Conservation (phyloP, 1,140 invertebrate species). For the Bombus confusus region DNA sequence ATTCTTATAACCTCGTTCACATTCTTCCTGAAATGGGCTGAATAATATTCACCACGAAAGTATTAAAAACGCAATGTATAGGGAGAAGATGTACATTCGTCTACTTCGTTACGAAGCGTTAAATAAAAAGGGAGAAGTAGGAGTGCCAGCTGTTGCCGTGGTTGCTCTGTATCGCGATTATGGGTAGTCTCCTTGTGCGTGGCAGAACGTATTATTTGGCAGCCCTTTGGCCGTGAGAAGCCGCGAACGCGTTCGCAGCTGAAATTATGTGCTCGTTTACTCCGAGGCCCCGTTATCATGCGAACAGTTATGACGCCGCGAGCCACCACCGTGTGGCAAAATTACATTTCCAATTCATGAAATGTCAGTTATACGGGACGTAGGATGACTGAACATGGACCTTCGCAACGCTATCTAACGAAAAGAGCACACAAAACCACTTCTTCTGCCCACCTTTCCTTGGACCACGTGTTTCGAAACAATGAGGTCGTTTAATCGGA, state of each 20-base stretch:
- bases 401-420: slow-evolving; percentile 31
- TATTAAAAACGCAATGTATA: background rate
- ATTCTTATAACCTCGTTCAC: background rate
- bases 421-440: slow-evolving; percentile 45
- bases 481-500: slow-evolving; percentile 47
- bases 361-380: slow-evolving; percentile 77
- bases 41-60: background rate
- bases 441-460: background rate
- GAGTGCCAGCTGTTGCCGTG: slow-evolving; percentile 22
- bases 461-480: slow-evolving; percentile 15
- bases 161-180: slow-evolving; percentile 51
- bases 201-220: slow-evolving; percentile 65
- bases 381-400: slow-evolving; percentile 58
- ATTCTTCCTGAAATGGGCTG: background rate
- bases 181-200: slow-evolving; percentile 32
- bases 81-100: background rate
- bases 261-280: slow-evolving; percentile 81
- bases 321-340: slow-evolving; percentile 74
- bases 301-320: slow-evolving; percentile 77
- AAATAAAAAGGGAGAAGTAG: background rate
- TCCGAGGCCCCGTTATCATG: slow-evolving; percentile 76
- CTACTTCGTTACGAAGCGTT: background rate
- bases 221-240: slow-evolving; percentile 49
- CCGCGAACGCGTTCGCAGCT: slow-evolving; percentile 66
- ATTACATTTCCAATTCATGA: slow-evolving; percentile 83